Base-by-base conservation (phyloP, 2,888 invertebrate species). In the Scaptomyza flava region DNA sequence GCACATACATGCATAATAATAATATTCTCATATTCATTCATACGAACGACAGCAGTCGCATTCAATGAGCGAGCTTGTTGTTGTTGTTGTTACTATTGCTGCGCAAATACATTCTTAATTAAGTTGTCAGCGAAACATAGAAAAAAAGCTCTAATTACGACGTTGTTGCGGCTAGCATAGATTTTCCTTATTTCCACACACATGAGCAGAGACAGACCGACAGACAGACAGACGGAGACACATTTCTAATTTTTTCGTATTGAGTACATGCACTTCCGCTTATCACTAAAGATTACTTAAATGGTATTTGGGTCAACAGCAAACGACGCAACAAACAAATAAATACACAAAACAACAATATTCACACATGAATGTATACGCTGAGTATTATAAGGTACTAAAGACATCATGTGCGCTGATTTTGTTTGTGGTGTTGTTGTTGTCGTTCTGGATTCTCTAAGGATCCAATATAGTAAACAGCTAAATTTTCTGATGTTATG, bases 101-200 rank as follows among this genome's bases (percentile, higher is more conserved):
- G 87, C 79, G 81, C 81, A 87, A 82, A 88, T 74, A 81, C 78
- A 74, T 86, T 81, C 77, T 81, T 74, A 86, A 88, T 82, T 85
- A 78, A 76, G 85, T 84, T 81, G 82, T 86, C 87, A 82, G 77
- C 68, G 75, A 84, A 84, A 83, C 82, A 87, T 85, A 73, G 27
- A 75, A 79, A 74, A 36, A 79, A 77, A 77, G 77, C 69, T 81
- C 81, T 75, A 81, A 77, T 81, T 81, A 86, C 83, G 86, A 54
- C 86, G 83, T 68, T 68, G 83, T 68, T 68, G 69, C 65, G 56
- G 9, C 17, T 12, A 48, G 36, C 69, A 65, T 60, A 76, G 74
- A 63, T 66, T 76, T 76, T 69, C 59, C 62, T 61, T 63, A 67
- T 63, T 72, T 52, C 58, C 65, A 66, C 57, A 57, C 38, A 36